Percentiles rank a stretch among this genome's conserved stretches.
Conservation (phyloP, 2,888 invertebrate species). For the Diloba caeruleocephala region DNA sequence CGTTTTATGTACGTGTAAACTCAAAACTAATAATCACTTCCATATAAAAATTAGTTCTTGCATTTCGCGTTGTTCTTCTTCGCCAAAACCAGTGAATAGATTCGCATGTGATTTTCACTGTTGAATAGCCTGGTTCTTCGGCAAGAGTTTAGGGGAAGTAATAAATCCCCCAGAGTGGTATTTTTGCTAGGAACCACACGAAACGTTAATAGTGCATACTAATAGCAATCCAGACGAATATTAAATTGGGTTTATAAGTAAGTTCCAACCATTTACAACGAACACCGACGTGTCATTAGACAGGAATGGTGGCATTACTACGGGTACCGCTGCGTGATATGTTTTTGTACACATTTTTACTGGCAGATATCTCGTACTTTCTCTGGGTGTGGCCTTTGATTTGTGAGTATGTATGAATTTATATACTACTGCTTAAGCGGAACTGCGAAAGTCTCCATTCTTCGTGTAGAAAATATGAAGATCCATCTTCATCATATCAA, state of each 20-base stretch:
- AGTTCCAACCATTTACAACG: constrained; percentile 12
- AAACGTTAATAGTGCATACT: constrained; percentile 5
- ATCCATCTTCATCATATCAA: no score
- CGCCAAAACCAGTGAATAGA: no score
- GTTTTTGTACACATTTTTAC: constrained; percentile 44
- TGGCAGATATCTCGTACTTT: constrained; percentile 41
- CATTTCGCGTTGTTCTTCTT: no score
- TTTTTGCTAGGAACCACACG: no score
- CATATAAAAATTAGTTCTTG: no score
- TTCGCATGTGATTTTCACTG: no score
- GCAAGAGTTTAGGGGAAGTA: no score
- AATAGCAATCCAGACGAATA: constrained; percentile 19
- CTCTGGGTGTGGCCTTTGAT: constrained; percentile 49
- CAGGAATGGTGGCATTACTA: constrained; percentile 54
- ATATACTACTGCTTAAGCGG: constrained; percentile 21
- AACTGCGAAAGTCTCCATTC: constrained; percentile 23
- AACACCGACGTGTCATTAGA: constrained; percentile 43
- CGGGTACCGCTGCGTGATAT: constrained; percentile 33
- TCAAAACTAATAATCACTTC: no score
- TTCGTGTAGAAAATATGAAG: constrained; percentile 16
- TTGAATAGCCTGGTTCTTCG: no score
- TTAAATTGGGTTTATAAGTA: constrained; percentile 20
- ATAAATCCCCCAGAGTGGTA: no score
- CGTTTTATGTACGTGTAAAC: no score
- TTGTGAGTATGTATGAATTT: constrained; percentile 24